These are phyloP conservation scores for Cistogaster globosa DNA, from an alignment of 2,888 invertebrate species.

Conservation along the genomic window DNA sequence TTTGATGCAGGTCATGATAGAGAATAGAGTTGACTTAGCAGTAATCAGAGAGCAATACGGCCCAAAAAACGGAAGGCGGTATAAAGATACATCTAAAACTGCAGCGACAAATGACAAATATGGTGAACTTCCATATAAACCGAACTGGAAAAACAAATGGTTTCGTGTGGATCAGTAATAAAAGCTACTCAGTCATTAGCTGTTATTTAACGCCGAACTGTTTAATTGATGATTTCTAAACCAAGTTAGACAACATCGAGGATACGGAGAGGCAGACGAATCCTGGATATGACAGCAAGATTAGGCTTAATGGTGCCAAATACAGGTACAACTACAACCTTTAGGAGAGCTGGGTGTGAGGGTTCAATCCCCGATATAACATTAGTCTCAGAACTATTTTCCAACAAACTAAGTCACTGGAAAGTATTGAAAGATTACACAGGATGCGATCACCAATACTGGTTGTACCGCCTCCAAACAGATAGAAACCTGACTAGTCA, in stretches of 20 bases:
- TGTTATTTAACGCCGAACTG: background rate
- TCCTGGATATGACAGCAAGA: background rate
- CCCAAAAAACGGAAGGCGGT: background rate
- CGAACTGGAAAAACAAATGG: background rate
- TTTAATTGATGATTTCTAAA: background rate
- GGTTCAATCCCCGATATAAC: background rate
- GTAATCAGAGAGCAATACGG: conserved; percentile 3
- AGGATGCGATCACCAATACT: background rate
- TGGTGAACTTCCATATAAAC: background rate
- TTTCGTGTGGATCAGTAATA: no score
- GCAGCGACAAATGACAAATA: background rate
- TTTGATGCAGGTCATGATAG: background rate
- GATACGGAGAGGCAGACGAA: background rate
- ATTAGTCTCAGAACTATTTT: background rate
- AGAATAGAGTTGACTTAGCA: background rate
- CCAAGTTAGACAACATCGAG: background rate
- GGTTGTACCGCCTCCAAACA: background rate
- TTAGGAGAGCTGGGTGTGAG: background rate
- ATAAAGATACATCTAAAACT: background rate
- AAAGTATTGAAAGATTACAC: background rate
- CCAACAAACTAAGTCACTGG: background rate
- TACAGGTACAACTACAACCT: background rate
- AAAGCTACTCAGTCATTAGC: background rate
- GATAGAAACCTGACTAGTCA: background rate
- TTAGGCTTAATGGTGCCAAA: background rate